Base-by-base conservation (phyloP, 2,113 vertebrate species). In the Aldabrachelys gigantea region DNA sequence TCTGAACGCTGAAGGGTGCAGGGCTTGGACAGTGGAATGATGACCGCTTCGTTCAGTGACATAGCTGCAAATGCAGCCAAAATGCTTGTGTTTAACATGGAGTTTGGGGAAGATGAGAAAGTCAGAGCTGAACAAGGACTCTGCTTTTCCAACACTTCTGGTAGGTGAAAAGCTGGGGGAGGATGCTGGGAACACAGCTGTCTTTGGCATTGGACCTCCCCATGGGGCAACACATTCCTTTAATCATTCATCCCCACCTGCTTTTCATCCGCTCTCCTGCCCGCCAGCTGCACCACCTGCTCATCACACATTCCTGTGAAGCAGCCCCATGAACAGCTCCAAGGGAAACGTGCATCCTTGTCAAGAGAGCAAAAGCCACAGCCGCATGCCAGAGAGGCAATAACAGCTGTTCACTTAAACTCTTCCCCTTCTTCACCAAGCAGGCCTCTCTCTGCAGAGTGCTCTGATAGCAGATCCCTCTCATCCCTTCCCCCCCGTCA, bases 391-490 rank as follows among this genome's bases (percentile, higher is more conserved):
- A 82, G 35, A 4, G 31, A 90, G 92, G 25, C 3, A 47, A 2
- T 78, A 49, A 84, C 22, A 41, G 76, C 72, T 87, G 10, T 82
- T 92, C 49, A 21, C 2, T 85, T 62, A 7, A 80, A 3, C 35
- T 86, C 53, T 91, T 62, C 54, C 93, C 9, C 65, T 41, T 59
- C 78, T 53, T 25, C 49, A 44, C 3, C 1, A 1, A 4, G 10
- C n/a, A 44, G 12, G 7, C 10, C 12, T 38, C 0, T 84, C 81
- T 17, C 54, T 7, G 11, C 69, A 3, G 27, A 59, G 9, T 3
- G 3, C 50, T 11, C 57, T 82, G 6, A 31, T 53, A 1, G 6
- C 1, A 0, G 0, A 2, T n/a, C 38, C 1, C 2, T 1, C 17
- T 50, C 49, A 13, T 50, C 12, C 10, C 47, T 3, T 75, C 54